A percentile compares a stretch with the other conserved stretches of the same genome.
Conservation (phyloP, 92 coral and sea anemone genomes). For the Virgularia gustaviana region DNA sequence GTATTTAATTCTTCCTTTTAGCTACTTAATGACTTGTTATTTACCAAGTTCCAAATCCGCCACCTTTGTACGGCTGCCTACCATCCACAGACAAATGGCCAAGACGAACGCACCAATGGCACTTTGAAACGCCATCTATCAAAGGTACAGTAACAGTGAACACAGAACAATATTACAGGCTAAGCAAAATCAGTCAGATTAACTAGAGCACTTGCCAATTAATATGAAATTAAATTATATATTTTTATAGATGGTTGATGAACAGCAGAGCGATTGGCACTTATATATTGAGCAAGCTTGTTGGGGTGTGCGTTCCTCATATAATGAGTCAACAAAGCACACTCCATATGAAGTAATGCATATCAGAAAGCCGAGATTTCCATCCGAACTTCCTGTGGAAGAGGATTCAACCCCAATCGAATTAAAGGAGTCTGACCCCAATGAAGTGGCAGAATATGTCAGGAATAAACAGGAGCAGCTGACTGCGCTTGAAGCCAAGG, state of each 20-base stretch:
- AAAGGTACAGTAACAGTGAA: slow-evolving; percentile 5
- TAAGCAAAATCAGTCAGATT: background rate
- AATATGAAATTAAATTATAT: background rate
- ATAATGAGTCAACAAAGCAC: slow-evolving; percentile 12
- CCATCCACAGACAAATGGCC: slow-evolving; percentile 1
- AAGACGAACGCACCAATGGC: too few species aligned
- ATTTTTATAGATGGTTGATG: slow-evolving; percentile 18
- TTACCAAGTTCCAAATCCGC: slow-evolving; percentile 16
- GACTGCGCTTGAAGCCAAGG: slow-evolving; percentile 10
- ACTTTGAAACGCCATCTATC: slow-evolving; percentile 18
- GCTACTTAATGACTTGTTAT: slow-evolving; percentile 13
- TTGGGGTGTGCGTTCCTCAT: slow-evolving; percentile 26
- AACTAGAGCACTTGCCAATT: too few species aligned
- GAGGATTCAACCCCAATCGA: slow-evolving; percentile 5
- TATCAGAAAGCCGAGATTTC: slow-evolving; percentile 14
- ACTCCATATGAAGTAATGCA: slow-evolving; percentile 19
- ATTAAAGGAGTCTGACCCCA: slow-evolving; percentile 2
- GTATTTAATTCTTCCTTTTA: too few species aligned
- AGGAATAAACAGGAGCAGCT: slow-evolving; percentile 5
- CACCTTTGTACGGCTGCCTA: slow-evolving; percentile 14
- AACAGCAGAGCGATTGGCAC: slow-evolving; percentile 21
- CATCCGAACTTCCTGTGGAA: slow-evolving; percentile 20
- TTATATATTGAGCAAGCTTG: slow-evolving; percentile 2
- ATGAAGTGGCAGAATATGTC: slow-evolving; percentile 9
- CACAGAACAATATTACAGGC: background rate